These are phyloP conservation scores for Saccostrea cuccullata DNA, from an alignment of 1,140 invertebrate genomes.

Conservation along the genomic window DNA sequence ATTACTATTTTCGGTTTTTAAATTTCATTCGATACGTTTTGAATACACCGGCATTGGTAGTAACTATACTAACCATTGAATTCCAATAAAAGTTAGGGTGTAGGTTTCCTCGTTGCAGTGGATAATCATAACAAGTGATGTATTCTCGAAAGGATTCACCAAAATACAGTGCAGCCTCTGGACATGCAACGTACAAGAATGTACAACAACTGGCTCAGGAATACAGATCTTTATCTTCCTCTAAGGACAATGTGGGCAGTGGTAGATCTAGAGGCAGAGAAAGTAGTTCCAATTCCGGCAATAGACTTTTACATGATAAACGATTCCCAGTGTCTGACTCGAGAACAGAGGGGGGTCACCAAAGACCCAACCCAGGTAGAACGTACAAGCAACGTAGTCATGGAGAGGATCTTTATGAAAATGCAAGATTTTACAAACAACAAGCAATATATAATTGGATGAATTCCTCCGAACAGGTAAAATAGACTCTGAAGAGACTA, in stretches of 20 bases:
- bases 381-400: background rate
- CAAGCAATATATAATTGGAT: conserved; percentile 31
- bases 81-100: background rate
- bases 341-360: background rate
- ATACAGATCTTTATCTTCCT: background rate
- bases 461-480: conserved; percentile 15
- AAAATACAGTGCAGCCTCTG: background rate
- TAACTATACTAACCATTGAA: too few relatives aligned
- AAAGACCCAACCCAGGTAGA: background rate
- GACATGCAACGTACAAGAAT: background rate
- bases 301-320: background rate
- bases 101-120: background rate
- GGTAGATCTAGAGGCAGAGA: background rate
- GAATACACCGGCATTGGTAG: background rate
- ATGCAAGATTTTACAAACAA: background rate
- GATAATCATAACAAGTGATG: background rate
- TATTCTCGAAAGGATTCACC: conserved; percentile 6
- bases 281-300: background rate
- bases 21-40: background rate
- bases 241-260: conserved; percentile 12
- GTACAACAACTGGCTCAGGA: conserved; percentile 6
- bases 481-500: background rate
- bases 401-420: background rate
- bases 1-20: background rate
- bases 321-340: background rate